Conservation (phyloP, 2,888 invertebrate species). For the Pachliopta kotzebuea region DNA sequence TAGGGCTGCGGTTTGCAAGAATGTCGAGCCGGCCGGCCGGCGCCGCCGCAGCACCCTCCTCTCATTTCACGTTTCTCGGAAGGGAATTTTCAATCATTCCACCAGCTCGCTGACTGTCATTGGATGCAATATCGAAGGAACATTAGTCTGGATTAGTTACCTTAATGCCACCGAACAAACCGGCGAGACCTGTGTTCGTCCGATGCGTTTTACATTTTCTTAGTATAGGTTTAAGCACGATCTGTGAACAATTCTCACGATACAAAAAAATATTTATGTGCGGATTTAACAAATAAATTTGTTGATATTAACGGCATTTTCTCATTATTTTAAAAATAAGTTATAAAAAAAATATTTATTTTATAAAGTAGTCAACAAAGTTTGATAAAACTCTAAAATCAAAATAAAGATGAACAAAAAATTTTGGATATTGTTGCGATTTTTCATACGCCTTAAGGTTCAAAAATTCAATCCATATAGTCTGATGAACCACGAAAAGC, state of each 20-base stretch:
- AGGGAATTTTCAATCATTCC: slow-evolving; percentile 70
- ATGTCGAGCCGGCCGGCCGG: slow-evolving; percentile 56
- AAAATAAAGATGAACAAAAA: no score
- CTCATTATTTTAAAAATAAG: no score
- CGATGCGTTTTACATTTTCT: slow-evolving; percentile 11
- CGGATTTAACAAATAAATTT: no score
- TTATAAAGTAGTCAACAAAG: no score
- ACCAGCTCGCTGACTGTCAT: slow-evolving; percentile 59
- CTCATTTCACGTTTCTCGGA: slow-evolving; percentile 69
- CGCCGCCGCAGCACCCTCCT: slow-evolving; percentile 44
- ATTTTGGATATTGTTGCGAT: no score
- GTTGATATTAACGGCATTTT: no score
- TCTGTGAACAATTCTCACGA: background rate
- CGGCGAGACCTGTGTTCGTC: slow-evolving; percentile 8
- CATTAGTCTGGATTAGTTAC: slow-evolving; percentile 26
- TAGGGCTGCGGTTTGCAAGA: slow-evolving; percentile 69
- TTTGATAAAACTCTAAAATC: no score
- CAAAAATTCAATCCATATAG: no score
- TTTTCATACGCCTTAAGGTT: no score
- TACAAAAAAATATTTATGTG: no score
- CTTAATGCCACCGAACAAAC: slow-evolving; percentile 8
- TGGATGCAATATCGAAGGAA: slow-evolving; percentile 44
- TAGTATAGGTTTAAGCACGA: slow-evolving; percentile 8
- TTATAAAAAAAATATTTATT: no score
- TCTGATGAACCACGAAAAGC: no score